phyloP scores from a whole-genome alignment of 2,113 vertebrate species.

The Epinephelus cyanopodus region DNA sequence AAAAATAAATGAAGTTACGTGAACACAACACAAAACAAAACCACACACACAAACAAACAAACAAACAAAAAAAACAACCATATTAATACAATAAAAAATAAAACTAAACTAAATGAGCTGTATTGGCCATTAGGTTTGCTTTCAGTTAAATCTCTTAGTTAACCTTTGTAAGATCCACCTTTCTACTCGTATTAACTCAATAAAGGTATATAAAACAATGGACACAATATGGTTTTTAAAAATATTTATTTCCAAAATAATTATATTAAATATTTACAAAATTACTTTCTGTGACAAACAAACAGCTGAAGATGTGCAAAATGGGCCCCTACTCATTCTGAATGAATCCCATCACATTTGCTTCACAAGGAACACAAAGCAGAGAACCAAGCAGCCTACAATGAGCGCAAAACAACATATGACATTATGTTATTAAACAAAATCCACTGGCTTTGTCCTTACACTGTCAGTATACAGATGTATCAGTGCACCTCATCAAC shows the following conservation, averaged over 20 bases:
- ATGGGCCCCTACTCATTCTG: slow-evolving; percentile 14
- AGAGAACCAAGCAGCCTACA: neutral
- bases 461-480: slow-evolving; percentile 11
- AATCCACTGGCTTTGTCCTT: neutral
- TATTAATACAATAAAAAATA: neutral
- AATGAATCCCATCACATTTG: slow-evolving; percentile 15
- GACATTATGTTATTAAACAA: neutral
- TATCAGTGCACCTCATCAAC: neutral
- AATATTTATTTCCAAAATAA: slow-evolving; percentile 80
- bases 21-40: neutral
- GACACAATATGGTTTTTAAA: slow-evolving; percentile 25
- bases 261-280: slow-evolving; percentile 74
- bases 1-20: neutral
- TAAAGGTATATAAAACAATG: neutral
- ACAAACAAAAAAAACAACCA: too few relatives aligned
- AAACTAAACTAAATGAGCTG: neutral
- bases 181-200: neutral
- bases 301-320: slow-evolving; percentile 55
- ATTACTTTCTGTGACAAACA: slow-evolving; percentile 23
- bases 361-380: neutral
- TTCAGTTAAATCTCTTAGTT: too few relatives aligned
- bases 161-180: too few relatives aligned
- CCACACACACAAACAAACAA: too few relatives aligned
- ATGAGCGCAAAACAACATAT: neutral
- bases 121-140: neutral